Evolutionary conservation across 2,888 invertebrate species (phyloP).

Genomic region (Xestoiulus laeticollis): DNA sequence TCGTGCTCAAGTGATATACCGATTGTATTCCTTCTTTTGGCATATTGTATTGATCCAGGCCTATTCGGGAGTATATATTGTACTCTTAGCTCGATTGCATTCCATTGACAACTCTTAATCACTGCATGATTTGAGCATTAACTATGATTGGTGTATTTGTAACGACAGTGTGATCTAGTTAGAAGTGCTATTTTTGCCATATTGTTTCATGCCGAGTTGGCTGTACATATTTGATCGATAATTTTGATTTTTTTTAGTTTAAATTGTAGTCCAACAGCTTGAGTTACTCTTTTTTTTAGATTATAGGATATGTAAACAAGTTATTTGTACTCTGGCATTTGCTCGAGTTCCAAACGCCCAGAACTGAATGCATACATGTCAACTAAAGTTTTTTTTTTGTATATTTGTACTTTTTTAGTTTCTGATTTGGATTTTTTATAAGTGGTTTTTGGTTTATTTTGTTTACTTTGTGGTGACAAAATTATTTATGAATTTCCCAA

Average conservation of each 20-base stretch:
- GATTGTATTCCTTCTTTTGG: background rate
- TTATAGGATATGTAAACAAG: background rate
- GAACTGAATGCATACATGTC: background rate
- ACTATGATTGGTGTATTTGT: background rate
- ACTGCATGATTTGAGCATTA: background rate
- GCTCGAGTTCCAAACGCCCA: background rate
- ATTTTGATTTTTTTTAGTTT: background rate
- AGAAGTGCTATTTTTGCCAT: background rate
- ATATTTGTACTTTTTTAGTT: constrained; percentile 35
- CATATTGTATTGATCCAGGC: background rate
- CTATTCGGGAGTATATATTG: background rate
- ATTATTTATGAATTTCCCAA: background rate
- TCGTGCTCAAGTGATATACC: background rate
- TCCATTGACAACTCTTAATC: background rate
- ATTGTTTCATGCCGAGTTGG: background rate
- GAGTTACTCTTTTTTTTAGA: background rate
- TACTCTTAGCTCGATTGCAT: background rate
- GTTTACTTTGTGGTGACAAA: background rate
- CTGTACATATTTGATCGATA: background rate
- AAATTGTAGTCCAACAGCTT: background rate
- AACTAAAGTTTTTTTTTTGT: background rate
- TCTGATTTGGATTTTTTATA: constrained; percentile 13
- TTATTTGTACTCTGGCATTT: background rate
- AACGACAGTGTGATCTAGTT: background rate
- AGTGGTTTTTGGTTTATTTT: constrained; percentile 4